A percentile compares a stretch with the other conserved stretches of the same genome.
Conservation (phyloP, 92 coral and sea anemone genomes). For the Bergia puertoricense region DNA sequence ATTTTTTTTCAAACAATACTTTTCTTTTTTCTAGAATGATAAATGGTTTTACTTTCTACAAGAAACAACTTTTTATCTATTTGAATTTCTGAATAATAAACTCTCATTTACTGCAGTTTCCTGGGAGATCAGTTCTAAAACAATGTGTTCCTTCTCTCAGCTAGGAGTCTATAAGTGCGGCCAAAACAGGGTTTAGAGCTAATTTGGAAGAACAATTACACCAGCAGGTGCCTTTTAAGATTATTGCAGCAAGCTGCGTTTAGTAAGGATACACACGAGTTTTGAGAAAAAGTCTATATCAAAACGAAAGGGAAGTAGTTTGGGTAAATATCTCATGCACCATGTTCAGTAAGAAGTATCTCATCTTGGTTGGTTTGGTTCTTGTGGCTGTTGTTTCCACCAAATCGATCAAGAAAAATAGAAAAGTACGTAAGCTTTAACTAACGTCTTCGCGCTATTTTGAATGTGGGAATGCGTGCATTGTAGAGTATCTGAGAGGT, state of each 20-base stretch:
- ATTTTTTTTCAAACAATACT: too few species aligned
- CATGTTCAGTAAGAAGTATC: neutral
- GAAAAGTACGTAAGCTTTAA: neutral
- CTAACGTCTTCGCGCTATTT: neutral
- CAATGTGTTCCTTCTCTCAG: neutral
- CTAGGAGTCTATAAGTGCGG: neutral
- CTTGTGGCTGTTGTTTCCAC: neutral
- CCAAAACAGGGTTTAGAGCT: neutral
- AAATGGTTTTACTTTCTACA: too few species aligned
- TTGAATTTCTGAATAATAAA: neutral
- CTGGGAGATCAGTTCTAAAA: neutral
- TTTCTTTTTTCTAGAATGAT: too few species aligned
- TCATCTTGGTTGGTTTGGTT: neutral
- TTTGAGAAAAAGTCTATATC: too few species aligned
- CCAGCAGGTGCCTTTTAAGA: neutral
- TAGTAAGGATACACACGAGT: neutral
- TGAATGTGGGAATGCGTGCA: neutral
- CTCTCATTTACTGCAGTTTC: neutral
- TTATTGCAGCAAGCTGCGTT: neutral
- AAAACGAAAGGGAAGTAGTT: neutral
- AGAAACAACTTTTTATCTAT: too few species aligned
- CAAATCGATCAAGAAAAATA: neutral
- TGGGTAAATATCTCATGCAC: neutral
- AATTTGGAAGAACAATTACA: neutral
- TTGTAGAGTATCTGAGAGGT: neutral